Conservation (phyloP, 2,797 vertebrate genomes). For the Sebastes diploproa region DNA sequence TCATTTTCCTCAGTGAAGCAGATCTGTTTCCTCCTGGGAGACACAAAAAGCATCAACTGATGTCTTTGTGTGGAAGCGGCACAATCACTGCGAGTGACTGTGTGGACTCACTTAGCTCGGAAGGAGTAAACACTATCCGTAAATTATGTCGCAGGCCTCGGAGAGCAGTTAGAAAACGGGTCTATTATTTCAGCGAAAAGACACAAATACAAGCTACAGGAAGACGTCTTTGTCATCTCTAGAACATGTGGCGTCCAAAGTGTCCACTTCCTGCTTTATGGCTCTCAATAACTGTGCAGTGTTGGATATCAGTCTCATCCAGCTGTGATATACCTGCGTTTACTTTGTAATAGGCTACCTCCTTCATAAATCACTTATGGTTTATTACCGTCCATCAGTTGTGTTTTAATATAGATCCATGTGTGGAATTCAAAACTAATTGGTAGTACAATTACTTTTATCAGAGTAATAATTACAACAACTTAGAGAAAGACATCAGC, state of each 20-base stretch:
- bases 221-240: not conserved
- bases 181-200: not conserved
- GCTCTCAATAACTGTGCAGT: not conserved
- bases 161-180: not conserved
- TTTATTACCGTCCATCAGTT: not conserved
- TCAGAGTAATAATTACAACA: not conserved
- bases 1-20: slow-evolving; percentile 24
- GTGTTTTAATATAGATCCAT: not conserved
- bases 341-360: not conserved
- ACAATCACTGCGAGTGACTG: not conserved
- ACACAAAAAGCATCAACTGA: slow-evolving; percentile 3
- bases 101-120: not conserved
- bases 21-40: slow-evolving; percentile 18
- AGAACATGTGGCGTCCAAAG: no score
- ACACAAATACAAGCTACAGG: not conserved
- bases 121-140: not conserved
- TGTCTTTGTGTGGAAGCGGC: not conserved
- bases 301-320: not conserved
- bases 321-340: not conserved
- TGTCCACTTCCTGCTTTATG: not conserved
- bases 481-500: not conserved
- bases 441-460: not conserved
- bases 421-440: not conserved
- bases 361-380: not conserved
- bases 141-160: not conserved